Evolutionary conservation across 2,113 vertebrate genomes (phyloP), one percentile per base, ranked within the genome.

Genomic region (Elaphurus davidianus): DNA sequence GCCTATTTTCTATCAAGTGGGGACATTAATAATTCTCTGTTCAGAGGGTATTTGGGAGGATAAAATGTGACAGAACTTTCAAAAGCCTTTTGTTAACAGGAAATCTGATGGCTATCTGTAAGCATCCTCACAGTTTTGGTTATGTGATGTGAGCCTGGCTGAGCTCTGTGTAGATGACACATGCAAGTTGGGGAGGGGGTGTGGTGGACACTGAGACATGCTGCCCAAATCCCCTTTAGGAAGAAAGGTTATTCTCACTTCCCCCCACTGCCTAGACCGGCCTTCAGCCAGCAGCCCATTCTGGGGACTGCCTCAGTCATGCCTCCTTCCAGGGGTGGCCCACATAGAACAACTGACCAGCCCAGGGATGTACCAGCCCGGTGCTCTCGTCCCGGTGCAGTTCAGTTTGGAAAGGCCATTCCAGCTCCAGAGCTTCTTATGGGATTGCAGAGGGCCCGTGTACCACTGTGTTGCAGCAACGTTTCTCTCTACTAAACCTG

Each of bases 391-490:
- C 60, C 64, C 4, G 0, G 2, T 25, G 8, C 43, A 50, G 43
- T 27, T 88, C 55, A 27, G 11, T 64, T 13, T 0, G 0, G 79
- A 40, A 76, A 55, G 52, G 27, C 16, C 54, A 13, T 36, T 64
- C 76, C 3, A 6, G 45, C 89, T 76, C 57, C 36, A 30, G 45
- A 62, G 86, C 45, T 40, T 45, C 59, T 14, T 0, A 3, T 0
- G 23, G 87, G 78, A 17, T 12, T 6, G 7, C 5, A 67, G 87
- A 33, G 25, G 5, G 36, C 54, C 43, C 0, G 0, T 6, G 2
- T 13, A 27, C 3, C 30, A 62, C 3, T 9, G 30, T 0, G 0
- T 5, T 23, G 17, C 6, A n/a, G 43, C 90, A 45, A 0, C 30
- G 9, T 54, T 21, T 15, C 36, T 93, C 60, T 84, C 64, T 33